Conservation (phyloP, 2,113 vertebrate species). For the Hippocampus abdominalis region DNA sequence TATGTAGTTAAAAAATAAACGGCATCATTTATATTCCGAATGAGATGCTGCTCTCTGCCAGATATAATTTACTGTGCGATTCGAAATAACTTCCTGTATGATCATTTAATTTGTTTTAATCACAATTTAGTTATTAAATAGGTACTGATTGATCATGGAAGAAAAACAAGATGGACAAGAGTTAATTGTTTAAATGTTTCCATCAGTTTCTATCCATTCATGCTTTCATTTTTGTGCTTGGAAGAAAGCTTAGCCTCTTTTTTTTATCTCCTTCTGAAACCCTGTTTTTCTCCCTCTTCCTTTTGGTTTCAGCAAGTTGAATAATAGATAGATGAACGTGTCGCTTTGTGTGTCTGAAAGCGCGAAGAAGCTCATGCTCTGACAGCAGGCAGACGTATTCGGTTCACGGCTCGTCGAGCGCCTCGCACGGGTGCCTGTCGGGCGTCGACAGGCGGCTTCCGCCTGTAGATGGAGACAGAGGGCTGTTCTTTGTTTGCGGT, state of each 20-base stretch:
- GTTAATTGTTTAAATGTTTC: not conserved
- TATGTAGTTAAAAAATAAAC: conserved; percentile 30
- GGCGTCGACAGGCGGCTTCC: not conserved
- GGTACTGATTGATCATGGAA: not conserved
- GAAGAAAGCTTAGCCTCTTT: not conserved
- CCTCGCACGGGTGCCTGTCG: not conserved
- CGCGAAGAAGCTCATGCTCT: conserved; percentile 13
- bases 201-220: not conserved
- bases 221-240: not conserved
- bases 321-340: conserved; percentile 30
- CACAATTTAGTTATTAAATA: not conserved
- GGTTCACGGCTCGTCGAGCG: conserved; percentile 5
- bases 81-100: conserved; percentile 12
- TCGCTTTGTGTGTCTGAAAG: conserved; percentile 14
- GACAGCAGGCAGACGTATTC: conserved; percentile 33
- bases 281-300: not conserved
- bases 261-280: not conserved
- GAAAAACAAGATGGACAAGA: not conserved
- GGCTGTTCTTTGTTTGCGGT: conserved; percentile 9
- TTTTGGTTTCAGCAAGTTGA: conserved; percentile 15
- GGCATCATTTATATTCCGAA: not conserved
- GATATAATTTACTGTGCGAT: not conserved
- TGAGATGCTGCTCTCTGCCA: not conserved
- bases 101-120: conserved; percentile 17
- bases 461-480: conserved; percentile 3